Evolutionary conservation across 2,888 invertebrate genomes (phyloP), one percentile per base, ranked within the genome.

Genomic region (Myopa testacea): DNA sequence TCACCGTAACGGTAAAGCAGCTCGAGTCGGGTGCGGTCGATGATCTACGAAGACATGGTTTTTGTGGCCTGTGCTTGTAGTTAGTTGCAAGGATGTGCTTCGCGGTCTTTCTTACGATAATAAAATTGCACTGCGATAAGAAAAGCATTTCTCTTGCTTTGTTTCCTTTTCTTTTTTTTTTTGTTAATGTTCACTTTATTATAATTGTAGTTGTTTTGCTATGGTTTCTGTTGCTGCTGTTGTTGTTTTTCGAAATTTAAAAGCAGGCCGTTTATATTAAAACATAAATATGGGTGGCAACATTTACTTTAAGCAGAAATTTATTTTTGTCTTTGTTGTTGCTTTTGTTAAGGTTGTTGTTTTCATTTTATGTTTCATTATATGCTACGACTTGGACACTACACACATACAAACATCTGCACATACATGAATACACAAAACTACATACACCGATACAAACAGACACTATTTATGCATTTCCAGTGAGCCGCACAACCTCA

Each of bases 111-210:
- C 34, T 52, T 62, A 40, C 52, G 38, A 75, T 65, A 75, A 68
- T 68, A 68, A 75, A 75, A 58, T 68, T 68, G 55, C 75, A 65
- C 4, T 4, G 55, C 75, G 58, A 75, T 68, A 75, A 75, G 68
- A 34, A 50, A 65, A 67, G 58, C 75, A 68, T 75, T 58, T 10
- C 12, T n/a, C 26, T n/a, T 12, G 38, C 7, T 65, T 65, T 34
- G 6, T 38, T 38, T 10, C 37, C n/a, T 65, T 37, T 34, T 34
- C 2, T 2, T 26, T 65, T 65, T 6, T 10, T n/a, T 55, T 55
- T 55, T 55, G 14, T 55, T 55, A n/a, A 5, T n/a, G 10, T 37
- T 65, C 14, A 19, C 7, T 62, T 26, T 19, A 19, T 6, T 65
- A 16, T 26, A 62, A 62, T 62, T n/a, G 62, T 26, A 3, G 26